These are phyloP conservation scores for Mormyrops attenuatus DNA, from an alignment of 2,797 vertebrate genomes.

Conservation along the genomic window DNA sequence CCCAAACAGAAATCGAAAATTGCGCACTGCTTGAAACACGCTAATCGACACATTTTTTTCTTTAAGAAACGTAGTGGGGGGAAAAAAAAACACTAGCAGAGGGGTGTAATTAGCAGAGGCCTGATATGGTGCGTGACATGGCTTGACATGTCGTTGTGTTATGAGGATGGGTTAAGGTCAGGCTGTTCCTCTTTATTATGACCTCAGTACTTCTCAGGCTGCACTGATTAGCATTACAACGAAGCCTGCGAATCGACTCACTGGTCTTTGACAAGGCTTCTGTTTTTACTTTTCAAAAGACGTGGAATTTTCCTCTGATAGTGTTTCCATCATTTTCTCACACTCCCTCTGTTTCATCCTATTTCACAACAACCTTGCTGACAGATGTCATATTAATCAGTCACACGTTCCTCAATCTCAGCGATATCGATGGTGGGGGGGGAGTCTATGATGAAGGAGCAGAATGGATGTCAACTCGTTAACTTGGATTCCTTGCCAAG, in stretches of 20 bases:
- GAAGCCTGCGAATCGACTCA: slow-evolving; percentile 9
- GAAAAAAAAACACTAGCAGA: not conserved
- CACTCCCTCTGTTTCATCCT: slow-evolving; percentile 48
- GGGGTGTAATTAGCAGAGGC: slow-evolving; percentile 22
- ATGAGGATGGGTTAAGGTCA: slow-evolving; percentile 13
- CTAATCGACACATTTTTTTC: not conserved
- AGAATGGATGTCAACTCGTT: slow-evolving; percentile 59
- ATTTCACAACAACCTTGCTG: slow-evolving; percentile 54
- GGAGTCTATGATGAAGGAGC: slow-evolving; percentile 51
- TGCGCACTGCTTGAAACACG: not conserved
- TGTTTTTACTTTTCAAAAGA: slow-evolving; percentile 28
- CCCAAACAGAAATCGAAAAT: not conserved
- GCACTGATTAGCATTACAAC: slow-evolving; percentile 25
- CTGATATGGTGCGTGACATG: slow-evolving; percentile 16
- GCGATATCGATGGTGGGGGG: slow-evolving; percentile 49
- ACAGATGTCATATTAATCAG: slow-evolving; percentile 57
- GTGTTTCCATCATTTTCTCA: slow-evolving; percentile 53
- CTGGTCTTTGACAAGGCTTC: slow-evolving; percentile 21
- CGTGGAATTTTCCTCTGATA: slow-evolving; percentile 52
- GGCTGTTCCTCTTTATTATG: slow-evolving; percentile 19
- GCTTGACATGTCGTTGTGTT: slow-evolving; percentile 7
- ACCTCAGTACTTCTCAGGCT: slow-evolving; percentile 16
- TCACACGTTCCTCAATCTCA: slow-evolving; percentile 54
- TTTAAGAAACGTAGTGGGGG: not conserved
- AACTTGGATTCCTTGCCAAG: slow-evolving; percentile 57